A percentile compares a stretch with the other conserved stretches of the same genome.
Conservation (phyloP, 2,113 vertebrate species). For the Hippocampus comes region DNA sequence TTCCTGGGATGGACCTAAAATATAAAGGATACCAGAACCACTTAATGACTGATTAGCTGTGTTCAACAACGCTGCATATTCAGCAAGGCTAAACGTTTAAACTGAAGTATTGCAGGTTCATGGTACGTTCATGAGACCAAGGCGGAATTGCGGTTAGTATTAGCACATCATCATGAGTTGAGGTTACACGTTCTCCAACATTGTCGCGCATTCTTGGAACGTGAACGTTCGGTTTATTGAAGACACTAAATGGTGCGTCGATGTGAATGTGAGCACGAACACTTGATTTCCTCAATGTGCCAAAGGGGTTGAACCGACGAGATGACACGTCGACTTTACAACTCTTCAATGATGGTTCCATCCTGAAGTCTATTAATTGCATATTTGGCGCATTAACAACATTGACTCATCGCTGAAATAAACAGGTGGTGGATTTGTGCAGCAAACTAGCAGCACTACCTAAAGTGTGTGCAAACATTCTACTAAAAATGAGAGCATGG, state of each 20-base stretch:
- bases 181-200: neutral
- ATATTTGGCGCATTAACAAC: too few species aligned
- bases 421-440: too few species aligned
- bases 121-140: neutral
- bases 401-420: too few species aligned
- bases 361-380: too few species aligned
- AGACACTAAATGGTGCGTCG: neutral
- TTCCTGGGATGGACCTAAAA: constrained; percentile 85
- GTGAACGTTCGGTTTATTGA: neutral
- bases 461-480: too few species aligned
- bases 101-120: neutral
- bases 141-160: neutral
- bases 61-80: neutral
- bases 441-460: too few species aligned
- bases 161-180: neutral
- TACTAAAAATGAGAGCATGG: too few species aligned
- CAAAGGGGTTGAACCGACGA: too few species aligned
- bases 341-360: too few species aligned
- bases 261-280: too few species aligned
- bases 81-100: neutral
- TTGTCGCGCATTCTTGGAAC: neutral
- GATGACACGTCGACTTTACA: too few species aligned
- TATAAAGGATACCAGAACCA: constrained; percentile 15
- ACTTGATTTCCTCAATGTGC: too few species aligned
- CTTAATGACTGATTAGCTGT: constrained; percentile 12